phyloP scores from a whole-genome alignment of 2,113 vertebrate species.

The Gadus chalcogrammus region DNA sequence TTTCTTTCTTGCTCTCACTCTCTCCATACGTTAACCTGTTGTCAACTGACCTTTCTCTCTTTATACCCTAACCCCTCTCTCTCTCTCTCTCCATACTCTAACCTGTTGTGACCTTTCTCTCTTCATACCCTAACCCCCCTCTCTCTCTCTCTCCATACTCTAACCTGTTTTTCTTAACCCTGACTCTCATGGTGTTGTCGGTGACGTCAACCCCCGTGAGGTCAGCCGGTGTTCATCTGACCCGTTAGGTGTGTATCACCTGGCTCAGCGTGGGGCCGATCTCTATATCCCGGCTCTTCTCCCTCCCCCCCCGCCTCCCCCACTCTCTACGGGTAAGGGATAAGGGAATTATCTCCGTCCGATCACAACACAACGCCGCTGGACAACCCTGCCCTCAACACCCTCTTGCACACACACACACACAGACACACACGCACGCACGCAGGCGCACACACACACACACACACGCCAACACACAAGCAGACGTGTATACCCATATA shows the following conservation, averaged over 20 bases:
- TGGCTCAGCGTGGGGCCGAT: slow-evolving; percentile 65
- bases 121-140: neutral
- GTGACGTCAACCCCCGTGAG: slow-evolving; percentile 28
- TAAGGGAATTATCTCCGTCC: slow-evolving; percentile 63
- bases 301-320: slow-evolving; percentile 40
- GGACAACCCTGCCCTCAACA: neutral
- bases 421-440: neutral
- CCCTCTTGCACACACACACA: slow-evolving; percentile 47
- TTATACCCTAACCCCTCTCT: too few species aligned
- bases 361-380: slow-evolving; percentile 50
- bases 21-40: neutral
- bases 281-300: slow-evolving; percentile 67
- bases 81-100: slow-evolving; percentile 3
- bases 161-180: neutral
- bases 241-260: slow-evolving; percentile 67
- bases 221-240: slow-evolving; percentile 54
- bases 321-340: slow-evolving; percentile 10
- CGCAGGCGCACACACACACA: neutral
- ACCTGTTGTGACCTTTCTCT: neutral
- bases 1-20: slow-evolving; percentile 24
- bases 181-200: too few species aligned
- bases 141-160: neutral
- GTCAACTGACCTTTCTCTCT: too few species aligned
- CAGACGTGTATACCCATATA: neutral
- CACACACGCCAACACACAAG: neutral